These are phyloP conservation scores for Aspidapion aeneum DNA, from an alignment of 2,888 invertebrate species.

Conservation along the genomic window DNA sequence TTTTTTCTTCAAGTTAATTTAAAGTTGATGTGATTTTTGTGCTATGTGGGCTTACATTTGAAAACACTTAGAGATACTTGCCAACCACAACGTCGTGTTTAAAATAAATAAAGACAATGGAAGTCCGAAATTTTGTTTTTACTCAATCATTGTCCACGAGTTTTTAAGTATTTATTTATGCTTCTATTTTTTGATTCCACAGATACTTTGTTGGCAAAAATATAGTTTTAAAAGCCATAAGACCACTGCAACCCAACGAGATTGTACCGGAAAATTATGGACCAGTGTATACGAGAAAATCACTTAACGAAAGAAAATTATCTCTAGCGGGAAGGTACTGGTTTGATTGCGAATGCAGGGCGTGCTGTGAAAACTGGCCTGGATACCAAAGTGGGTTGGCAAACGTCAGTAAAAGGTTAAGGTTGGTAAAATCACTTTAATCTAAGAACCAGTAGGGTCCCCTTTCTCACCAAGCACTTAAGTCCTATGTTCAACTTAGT, in stretches of 20 bases:
- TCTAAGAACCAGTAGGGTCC: background rate
- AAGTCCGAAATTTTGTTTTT: too few species aligned
- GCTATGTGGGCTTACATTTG: too few species aligned
- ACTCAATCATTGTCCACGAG: too few species aligned
- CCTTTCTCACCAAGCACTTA: too few species aligned
- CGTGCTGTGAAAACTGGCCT: slow-evolving; percentile 77
- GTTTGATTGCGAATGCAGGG: slow-evolving; percentile 70
- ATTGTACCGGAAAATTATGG: slow-evolving; percentile 82
- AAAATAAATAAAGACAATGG: too few species aligned
- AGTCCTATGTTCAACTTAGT: too few species aligned
- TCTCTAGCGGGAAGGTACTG: slow-evolving; percentile 70
- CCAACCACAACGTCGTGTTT: too few species aligned
- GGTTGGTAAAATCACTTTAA: slow-evolving; percentile 34
- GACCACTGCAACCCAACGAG: slow-evolving; percentile 63
- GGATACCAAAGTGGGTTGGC: slow-evolving; percentile 56
- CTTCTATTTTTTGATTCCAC: too few species aligned
- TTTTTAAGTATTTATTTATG: too few species aligned
- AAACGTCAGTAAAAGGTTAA: slow-evolving; percentile 45
- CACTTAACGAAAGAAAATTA: slow-evolving; percentile 57
- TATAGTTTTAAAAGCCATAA: slow-evolving; percentile 65
- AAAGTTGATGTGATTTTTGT: too few species aligned
- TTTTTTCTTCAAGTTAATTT: too few species aligned
- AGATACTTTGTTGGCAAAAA: slow-evolving; percentile 73
- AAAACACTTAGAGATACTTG: too few species aligned
- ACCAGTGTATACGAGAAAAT: slow-evolving; percentile 64